phyloP scores from a whole-genome alignment of 2,888 invertebrate species.

The Synergus itoensis region DNA sequence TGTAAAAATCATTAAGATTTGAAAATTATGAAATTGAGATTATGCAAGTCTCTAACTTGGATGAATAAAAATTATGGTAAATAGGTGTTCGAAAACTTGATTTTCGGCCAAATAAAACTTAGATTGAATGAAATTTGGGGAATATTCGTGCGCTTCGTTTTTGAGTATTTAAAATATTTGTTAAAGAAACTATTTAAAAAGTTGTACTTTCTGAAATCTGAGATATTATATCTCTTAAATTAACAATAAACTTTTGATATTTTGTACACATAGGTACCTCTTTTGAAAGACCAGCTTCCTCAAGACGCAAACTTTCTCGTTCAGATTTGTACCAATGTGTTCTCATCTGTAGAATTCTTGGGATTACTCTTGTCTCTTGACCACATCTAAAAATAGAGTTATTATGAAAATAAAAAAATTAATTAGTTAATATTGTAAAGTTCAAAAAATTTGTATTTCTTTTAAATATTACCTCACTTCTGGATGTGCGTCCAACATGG shows the following conservation, averaged over 20 bases:
- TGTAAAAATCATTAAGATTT: too few species aligned
- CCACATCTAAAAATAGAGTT: constrained; percentile 85
- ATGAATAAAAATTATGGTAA: too few species aligned
- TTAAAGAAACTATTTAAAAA: not conserved
- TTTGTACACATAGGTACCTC: constrained; percentile 80
- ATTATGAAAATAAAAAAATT: constrained; percentile 11
- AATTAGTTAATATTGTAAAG: constrained; percentile 12
- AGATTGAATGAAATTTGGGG: too few species aligned
- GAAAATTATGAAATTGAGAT: too few species aligned
- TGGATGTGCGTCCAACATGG: constrained; percentile 98
- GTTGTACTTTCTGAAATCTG: not conserved
- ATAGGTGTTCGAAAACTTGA: too few species aligned
- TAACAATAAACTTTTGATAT: not conserved
- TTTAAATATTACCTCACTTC: constrained; percentile 87
- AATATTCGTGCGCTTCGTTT: not conserved
- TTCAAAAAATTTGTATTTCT: not conserved
- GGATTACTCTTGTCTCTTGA: constrained; percentile 98
- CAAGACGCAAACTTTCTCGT: constrained; percentile 92
- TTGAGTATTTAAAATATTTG: not conserved
- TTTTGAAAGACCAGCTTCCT: constrained; percentile 96
- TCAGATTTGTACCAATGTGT: constrained; percentile 97
- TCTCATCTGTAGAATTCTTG: constrained; percentile 95
- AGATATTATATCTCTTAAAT: not conserved
- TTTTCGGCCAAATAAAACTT: too few species aligned
- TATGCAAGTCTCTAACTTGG: too few species aligned